These are phyloP conservation scores for Pristionchus arcanus DNA, from an alignment of 2,888 invertebrate genomes.

Conservation along the genomic window DNA sequence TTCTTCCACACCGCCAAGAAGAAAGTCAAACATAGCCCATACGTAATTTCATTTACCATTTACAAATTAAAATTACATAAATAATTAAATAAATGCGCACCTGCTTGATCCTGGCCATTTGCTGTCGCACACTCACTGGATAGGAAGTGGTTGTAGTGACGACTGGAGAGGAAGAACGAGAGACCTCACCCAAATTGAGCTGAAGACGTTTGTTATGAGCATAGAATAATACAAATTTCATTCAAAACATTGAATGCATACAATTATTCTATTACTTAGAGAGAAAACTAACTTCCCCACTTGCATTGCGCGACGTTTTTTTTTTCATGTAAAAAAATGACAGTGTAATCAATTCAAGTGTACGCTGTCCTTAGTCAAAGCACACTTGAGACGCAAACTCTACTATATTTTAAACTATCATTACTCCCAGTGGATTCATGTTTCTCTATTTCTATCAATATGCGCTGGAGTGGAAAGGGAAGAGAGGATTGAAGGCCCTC, in stretches of 20 bases:
- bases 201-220: not conserved
- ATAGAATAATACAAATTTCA: too few species aligned
- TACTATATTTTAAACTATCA: too few species aligned
- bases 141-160: not conserved
- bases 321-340: not conserved
- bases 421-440: not conserved
- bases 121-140: conserved; percentile 58
- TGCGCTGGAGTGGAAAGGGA: not conserved
- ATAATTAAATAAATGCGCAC: not conserved
- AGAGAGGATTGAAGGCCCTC: not conserved
- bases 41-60: too few species aligned
- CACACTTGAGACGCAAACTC: too few species aligned
- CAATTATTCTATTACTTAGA: too few species aligned
- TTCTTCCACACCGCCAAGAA: not conserved
- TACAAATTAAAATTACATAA: too few species aligned
- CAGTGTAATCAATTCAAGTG: not conserved
- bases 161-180: conserved; percentile 53
- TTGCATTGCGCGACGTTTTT: too few species aligned
- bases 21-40: not conserved
- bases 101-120: conserved; percentile 60
- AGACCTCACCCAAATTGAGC: conserved; percentile 45
- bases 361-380: too few species aligned
- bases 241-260: too few species aligned
- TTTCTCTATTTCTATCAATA: not conserved
- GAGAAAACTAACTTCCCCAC: too few species aligned